Percentiles rank a stretch among this genome's conserved stretches.
Evolutionary conservation across 2,797 vertebrate species (phyloP).

Genomic region (Lepilemur ruficaudatus): DNA sequence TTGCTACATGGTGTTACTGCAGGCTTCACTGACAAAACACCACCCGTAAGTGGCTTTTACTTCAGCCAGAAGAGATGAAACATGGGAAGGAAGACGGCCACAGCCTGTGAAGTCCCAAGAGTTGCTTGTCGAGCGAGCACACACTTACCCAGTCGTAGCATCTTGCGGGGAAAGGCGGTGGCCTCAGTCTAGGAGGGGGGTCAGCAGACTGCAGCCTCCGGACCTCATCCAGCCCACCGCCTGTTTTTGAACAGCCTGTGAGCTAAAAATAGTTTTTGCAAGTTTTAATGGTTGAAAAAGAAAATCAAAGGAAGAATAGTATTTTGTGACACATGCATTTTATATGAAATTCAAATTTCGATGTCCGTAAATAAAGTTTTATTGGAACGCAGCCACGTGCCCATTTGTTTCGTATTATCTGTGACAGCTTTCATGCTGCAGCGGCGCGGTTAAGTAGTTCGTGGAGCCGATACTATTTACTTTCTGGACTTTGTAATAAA

Average conservation of each 20-base stretch:
- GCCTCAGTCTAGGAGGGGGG: accelerated
- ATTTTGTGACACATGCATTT: background rate
- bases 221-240: accelerated
- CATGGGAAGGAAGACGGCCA: background rate
- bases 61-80: background rate
- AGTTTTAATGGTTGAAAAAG: background rate
- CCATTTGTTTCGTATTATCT: accelerated
- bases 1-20: accelerated
- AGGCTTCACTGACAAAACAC: accelerated
- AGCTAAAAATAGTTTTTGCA: background rate
- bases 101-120: no score
- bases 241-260: accelerated
- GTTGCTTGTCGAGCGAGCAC: background rate
- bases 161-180: no score
- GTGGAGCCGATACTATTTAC: accelerated
- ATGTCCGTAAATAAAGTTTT: background rate
- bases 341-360: background rate
- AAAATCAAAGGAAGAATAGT: background rate
- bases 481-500: background rate
- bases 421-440: accelerated
- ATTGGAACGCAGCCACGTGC: accelerated
- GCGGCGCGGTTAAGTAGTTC: accelerated
- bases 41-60: accelerated
- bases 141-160: accelerated
- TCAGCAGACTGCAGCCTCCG: accelerated